These are phyloP conservation scores for Ciconia maguari DNA, from an alignment of 2,113 vertebrate genomes.

Conservation along the genomic window DNA sequence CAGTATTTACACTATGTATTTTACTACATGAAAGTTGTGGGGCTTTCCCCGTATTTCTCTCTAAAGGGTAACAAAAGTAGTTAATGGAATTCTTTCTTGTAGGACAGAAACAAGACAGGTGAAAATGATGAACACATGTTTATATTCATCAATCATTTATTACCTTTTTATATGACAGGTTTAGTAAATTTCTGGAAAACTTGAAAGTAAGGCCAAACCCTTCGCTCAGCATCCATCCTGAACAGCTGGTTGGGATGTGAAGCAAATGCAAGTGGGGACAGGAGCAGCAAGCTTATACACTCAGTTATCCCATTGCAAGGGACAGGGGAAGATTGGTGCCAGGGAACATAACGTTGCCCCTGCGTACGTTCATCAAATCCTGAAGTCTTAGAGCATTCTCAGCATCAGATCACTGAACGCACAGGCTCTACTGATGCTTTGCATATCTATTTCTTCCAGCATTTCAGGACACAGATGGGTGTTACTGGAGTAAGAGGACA, in stretches of 20 bases:
- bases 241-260: background rate
- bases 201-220: background rate
- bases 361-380: fast-evolving
- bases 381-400: background rate
- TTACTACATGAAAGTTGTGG: background rate
- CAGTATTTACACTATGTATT: background rate
- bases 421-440: background rate
- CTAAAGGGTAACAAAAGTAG: background rate
- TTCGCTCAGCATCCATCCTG: background rate
- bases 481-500: background rate
- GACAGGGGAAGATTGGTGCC: background rate
- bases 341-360: background rate
- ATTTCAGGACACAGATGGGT: background rate
- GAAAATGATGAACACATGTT: background rate
- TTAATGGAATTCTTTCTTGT: background rate
- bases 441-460: background rate
- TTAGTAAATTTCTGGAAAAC: background rate
- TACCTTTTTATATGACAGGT: background rate
- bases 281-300: background rate
- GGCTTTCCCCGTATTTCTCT: background rate
- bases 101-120: background rate
- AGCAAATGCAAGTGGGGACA: background rate
- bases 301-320: background rate
- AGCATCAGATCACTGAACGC: background rate
- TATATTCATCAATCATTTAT: background rate